Conservation (phyloP, 2,113 vertebrate genomes). For the Muntiacus muntjak region DNA sequence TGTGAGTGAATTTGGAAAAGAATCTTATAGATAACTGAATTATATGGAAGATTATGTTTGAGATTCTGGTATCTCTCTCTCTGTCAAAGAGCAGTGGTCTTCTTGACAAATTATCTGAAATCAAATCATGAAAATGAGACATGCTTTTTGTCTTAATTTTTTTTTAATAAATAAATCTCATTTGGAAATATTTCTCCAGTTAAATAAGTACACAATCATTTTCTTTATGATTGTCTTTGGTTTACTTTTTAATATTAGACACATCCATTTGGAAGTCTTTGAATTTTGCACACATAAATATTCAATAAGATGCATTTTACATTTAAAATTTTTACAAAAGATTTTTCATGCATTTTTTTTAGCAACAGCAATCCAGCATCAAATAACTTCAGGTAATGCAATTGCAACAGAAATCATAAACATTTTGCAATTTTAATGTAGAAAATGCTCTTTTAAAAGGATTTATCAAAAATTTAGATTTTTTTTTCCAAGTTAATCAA, state of each 20-base stretch:
- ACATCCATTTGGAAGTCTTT: not conserved
- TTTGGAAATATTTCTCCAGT: not conserved
- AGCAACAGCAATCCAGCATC: not conserved
- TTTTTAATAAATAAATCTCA: not conserved
- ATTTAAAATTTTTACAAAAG: constrained; percentile 41
- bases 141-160: not conserved
- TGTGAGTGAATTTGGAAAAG: not conserved
- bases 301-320: not conserved
- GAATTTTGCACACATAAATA: not conserved
- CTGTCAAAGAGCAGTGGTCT: not conserved
- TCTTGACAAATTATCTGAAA: not conserved
- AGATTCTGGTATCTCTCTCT: not conserved
- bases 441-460: not conserved
- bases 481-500: constrained; percentile 76
- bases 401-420: constrained; percentile 6
- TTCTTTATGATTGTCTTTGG: not conserved
- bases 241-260: not conserved
- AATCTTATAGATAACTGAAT: not conserved
- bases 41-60: not conserved
- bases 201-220: not conserved
- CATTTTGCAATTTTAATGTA: constrained; percentile 25
- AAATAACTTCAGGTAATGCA: not conserved
- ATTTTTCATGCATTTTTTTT: constrained; percentile 21
- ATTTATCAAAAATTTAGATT: constrained; percentile 8
- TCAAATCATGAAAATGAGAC: not conserved